Conservation (phyloP, 2,888 invertebrate species). For the Leptinotarsa peninsularis region DNA sequence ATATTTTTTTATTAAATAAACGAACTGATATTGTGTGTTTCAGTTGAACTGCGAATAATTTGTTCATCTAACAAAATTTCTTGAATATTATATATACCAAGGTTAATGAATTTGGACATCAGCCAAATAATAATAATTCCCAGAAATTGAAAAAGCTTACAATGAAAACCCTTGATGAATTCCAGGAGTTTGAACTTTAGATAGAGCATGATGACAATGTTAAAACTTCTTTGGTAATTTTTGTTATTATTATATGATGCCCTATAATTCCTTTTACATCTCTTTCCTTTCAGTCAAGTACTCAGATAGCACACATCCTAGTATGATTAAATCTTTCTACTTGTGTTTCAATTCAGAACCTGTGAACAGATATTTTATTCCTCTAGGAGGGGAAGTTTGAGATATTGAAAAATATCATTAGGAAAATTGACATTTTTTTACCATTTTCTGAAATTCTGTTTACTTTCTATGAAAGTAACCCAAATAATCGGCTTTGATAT, state of each 20-base stretch:
- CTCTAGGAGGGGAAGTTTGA: too few species aligned
- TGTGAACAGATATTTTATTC: too few species aligned
- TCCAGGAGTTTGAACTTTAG: background rate
- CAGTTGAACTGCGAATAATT: slow-evolving; percentile 11
- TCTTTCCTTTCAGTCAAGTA: too few species aligned
- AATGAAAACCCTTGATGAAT: background rate
- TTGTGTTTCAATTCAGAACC: background rate
- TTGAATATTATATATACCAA: background rate
- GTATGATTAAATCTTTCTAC: background rate
- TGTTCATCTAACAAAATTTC: background rate
- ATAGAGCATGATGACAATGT: background rate
- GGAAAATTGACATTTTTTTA: too few species aligned
- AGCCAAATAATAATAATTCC: background rate
- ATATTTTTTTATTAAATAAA: background rate
- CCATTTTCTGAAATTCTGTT: too few species aligned
- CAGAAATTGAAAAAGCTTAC: background rate
- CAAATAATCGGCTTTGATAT: background rate
- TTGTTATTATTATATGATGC: background rate
- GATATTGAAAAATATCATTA: too few species aligned
- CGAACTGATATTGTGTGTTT: background rate
- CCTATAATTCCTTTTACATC: too few species aligned
- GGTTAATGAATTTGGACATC: background rate
- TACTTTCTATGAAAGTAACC: too few species aligned
- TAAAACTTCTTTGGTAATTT: background rate
- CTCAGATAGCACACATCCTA: too few species aligned